Evolutionary conservation across 2,888 invertebrate genomes (phyloP).

Genomic region (Cheilosia grossa): DNA sequence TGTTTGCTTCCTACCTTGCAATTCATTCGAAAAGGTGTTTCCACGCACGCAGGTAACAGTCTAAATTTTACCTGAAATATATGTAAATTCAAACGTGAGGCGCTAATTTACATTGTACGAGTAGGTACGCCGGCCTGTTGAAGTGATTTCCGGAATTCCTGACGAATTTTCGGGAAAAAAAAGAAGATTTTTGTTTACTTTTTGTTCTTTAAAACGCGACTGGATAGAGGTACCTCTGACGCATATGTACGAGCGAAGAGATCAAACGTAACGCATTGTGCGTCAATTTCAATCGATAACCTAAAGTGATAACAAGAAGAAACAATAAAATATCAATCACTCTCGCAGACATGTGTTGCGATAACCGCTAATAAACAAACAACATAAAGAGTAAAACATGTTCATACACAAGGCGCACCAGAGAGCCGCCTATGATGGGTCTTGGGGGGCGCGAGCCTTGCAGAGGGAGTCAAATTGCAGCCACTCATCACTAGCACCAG

Average conservation of each 20-base stretch:
- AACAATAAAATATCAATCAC: conserved; percentile 73
- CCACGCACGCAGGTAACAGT: background rate
- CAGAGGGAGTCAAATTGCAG: conserved; percentile 62
- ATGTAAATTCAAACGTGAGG: conserved; percentile 32
- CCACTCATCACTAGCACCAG: conserved; percentile 62
- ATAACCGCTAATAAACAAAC: conserved; percentile 65
- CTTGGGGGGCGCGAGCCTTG: conserved; percentile 32
- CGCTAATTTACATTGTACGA: conserved; percentile 25
- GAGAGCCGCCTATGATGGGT: background rate
- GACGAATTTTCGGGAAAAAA: conserved; percentile 24
- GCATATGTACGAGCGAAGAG: conserved; percentile 13
- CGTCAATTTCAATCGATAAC: conserved; percentile 69
- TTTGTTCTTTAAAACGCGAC: conserved; percentile 27
- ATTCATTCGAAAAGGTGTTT: conserved; percentile 30
- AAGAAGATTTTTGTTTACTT: background rate
- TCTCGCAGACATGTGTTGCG: conserved; percentile 44
- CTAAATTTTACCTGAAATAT: background rate
- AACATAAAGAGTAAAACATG: conserved; percentile 48
- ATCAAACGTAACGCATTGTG: conserved; percentile 59
- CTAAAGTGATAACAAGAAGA: conserved; percentile 56
- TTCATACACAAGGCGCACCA: conserved; percentile 39
- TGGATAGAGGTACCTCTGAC: conserved; percentile 11
- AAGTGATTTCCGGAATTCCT: conserved; percentile 42
- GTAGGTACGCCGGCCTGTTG: conserved; percentile 6
- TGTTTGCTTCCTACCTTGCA: conserved; percentile 31